Conservation (phyloP, 2,113 vertebrate species). For the Serinus canaria region DNA sequence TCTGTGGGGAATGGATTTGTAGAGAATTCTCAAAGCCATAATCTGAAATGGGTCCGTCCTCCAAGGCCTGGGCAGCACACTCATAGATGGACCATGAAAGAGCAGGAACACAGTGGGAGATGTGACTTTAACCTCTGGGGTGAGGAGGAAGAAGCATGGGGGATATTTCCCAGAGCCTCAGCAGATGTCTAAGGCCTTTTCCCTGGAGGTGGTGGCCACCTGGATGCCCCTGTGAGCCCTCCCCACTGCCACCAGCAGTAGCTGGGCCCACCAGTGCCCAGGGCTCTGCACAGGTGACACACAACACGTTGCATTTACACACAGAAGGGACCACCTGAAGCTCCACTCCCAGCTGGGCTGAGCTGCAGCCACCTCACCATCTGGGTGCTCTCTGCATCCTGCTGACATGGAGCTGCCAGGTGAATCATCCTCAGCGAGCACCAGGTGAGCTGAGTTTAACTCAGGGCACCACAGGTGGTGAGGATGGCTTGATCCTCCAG, state of each 20-base stretch:
- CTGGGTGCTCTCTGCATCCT: not conserved
- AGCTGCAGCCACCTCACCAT: not conserved
- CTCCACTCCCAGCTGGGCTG: not conserved
- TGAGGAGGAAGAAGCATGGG: not conserved
- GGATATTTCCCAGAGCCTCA: not conserved
- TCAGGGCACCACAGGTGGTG: not conserved
- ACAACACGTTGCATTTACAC: rapidly evolving
- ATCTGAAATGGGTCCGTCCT: not conserved
- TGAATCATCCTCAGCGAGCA: not conserved
- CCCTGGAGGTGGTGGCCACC: not conserved
- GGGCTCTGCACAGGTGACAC: not conserved
- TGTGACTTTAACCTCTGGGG: too few species aligned
- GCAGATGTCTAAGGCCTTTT: not conserved
- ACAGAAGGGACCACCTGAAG: not conserved
- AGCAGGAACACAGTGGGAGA: not conserved
- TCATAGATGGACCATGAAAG: not conserved
- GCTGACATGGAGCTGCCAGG: not conserved
- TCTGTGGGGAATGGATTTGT: not conserved
- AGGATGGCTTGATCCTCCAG: not conserved
- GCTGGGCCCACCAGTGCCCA: not conserved
- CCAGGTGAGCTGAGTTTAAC: not conserved
- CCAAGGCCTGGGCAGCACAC: not conserved
- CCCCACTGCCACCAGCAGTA: not conserved
- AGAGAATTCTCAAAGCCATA: not conserved
- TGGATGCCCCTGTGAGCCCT: not conserved